Conservation (phyloP, 37 sponge, comb jelly and placozoan species). For the Tethya wilhelma region DNA sequence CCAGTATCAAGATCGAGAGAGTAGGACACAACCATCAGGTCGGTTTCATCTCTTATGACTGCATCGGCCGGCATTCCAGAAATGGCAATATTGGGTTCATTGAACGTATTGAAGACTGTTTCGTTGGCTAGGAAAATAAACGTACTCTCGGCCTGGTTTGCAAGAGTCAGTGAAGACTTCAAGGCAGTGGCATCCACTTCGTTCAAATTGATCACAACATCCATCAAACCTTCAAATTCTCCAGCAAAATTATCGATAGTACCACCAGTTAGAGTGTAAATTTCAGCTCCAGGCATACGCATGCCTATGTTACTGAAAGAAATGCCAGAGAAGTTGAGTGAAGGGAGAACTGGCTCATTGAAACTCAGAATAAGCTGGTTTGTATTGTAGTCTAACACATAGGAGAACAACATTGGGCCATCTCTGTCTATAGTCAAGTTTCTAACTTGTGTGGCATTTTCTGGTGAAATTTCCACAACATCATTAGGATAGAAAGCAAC, state of each 20-base stretch:
- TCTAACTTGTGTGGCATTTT: conserved; percentile 64
- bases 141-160: conserved; percentile 40
- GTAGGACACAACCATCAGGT: conserved; percentile 35
- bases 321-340: conserved; percentile 73
- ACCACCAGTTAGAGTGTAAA: conserved; percentile 81
- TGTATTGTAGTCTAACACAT: conserved; percentile 67
- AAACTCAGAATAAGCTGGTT: conserved; percentile 78
- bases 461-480: conserved; percentile 42
- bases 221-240: conserved; percentile 35
- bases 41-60: conserved; percentile 43
- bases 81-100: conserved; percentile 40
- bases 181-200: conserved; percentile 64
- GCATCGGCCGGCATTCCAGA: conserved; percentile 14
- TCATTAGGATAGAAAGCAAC: conserved; percentile 68
- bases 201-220: conserved; percentile 53
- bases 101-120: conserved; percentile 66
- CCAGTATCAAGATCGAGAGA: conserved; percentile 73
- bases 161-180: conserved; percentile 54
- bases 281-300: conserved; percentile 13
- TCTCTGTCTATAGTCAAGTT: conserved; percentile 64
- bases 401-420: conserved; percentile 69
- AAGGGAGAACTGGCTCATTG: conserved; percentile 83
- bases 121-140: conserved; percentile 45
- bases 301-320: conserved; percentile 41
- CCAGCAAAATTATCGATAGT: conserved; percentile 30